These are phyloP conservation scores for Stegana nigrithorax DNA, from an alignment of 2,888 invertebrate species.

Conservation along the genomic window DNA sequence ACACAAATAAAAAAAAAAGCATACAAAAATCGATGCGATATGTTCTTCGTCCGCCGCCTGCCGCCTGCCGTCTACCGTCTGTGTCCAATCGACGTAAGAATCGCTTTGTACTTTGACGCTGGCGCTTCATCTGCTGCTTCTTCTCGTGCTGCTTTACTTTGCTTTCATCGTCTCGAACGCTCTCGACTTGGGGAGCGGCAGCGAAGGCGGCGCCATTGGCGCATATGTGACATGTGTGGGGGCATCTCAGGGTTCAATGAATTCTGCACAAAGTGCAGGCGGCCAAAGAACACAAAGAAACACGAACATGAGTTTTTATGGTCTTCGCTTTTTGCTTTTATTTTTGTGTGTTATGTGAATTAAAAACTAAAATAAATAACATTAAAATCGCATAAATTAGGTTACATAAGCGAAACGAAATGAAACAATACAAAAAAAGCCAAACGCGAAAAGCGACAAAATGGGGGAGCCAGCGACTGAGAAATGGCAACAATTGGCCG, in stretches of 20 bases:
- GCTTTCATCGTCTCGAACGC: too few relatives aligned
- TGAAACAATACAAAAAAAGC: too few relatives aligned
- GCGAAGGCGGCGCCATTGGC: constrained; percentile 3
- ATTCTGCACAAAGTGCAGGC: constrained; percentile 13
- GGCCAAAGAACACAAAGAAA: neutral
- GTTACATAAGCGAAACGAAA: constrained; percentile 15
- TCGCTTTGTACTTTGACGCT: constrained; percentile 2
- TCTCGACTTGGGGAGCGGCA: constrained; percentile 9
- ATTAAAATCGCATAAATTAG: constrained; percentile 20
- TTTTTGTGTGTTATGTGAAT: too few relatives aligned
- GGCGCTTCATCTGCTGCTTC: constrained; percentile 13
- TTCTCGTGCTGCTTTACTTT: too few relatives aligned
- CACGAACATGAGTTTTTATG: too few relatives aligned
- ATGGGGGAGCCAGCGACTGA: neutral
- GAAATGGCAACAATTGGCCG: neutral
- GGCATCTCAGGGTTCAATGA: constrained; percentile 21
- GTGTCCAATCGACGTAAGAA: too few relatives aligned
- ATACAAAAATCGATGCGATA: too few relatives aligned
- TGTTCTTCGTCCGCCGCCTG: too few relatives aligned
- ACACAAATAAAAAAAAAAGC: too few relatives aligned
- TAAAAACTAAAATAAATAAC: constrained; percentile 6
- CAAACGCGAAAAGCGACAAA: too few relatives aligned
- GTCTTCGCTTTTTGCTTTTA: too few relatives aligned
- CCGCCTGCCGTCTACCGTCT: too few relatives aligned
- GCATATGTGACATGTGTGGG: constrained; percentile 21